Evolutionary conservation across 2,888 invertebrate genomes (phyloP), one percentile per base, ranked within the genome.

Genomic region (Endomychus coccineus): DNA sequence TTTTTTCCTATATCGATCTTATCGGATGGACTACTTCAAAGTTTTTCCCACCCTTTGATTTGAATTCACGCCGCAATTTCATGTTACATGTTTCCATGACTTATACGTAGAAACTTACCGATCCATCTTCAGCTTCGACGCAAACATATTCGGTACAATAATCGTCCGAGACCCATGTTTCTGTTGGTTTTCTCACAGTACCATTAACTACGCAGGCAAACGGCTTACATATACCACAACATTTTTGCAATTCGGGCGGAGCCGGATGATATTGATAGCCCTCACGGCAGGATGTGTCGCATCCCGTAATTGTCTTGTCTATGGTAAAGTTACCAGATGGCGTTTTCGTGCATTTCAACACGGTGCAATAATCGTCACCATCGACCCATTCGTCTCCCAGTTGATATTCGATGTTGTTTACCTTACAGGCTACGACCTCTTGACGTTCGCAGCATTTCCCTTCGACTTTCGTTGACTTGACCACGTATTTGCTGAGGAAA

Each of bases 221-320:
- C 2, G 76, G 74, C 42, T 67, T 60, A 56, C 83, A 83, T 29
- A 63, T 59, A 3, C 83, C 83, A 54, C 83, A 83, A 11, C 83
- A 83, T 41, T 66, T 55, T 3, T 61, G 55, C 4, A 68, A 66
- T 10, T 64, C 45, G 0, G 68, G 49, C 1, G 57, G 54, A 22
- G 58, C 44, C 13, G 43, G 49, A 3, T 39, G 34, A 47, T 81
- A 80, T 27, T 59, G 58, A 61, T 72, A 80, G 0, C 85, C 86
- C 14, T 54, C 19, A 24, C 59, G 58, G 37, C 71, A 72, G 11
- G 36, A 27, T 9, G 48, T 60, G 23, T 74, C 69, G 52, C 80
- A 81, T 9, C 59, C 66, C 43, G 71, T 68, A 7, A 71, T 61
- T 3, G 69, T 68, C 34, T 71, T 73, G 48, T 71, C 58, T 40